These are phyloP conservation scores for Gavialis gangeticus DNA, from an alignment of 2,113 vertebrate genomes.

Conservation along the genomic window DNA sequence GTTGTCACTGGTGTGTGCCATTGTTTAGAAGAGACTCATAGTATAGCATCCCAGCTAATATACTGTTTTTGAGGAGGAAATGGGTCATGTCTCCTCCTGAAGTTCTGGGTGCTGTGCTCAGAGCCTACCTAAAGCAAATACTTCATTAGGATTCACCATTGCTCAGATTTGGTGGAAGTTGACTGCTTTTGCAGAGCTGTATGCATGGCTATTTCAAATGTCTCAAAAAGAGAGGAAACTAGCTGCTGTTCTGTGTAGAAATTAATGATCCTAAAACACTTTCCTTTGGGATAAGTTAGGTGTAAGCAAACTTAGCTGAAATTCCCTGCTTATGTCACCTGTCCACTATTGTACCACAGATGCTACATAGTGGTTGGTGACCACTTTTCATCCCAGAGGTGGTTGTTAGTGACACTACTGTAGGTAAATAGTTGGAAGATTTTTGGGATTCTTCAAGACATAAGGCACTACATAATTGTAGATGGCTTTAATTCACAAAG, in stretches of 20 bases:
- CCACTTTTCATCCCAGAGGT: neutral
- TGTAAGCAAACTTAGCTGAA: accelerated
- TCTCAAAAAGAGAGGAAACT: neutral
- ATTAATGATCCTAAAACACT: neutral
- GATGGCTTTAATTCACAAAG: neutral
- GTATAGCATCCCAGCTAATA: neutral
- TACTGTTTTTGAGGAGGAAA: neutral
- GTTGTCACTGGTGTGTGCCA: neutral
- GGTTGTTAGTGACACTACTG: neutral
- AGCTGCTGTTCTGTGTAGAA: accelerated
- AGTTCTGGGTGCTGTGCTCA: neutral
- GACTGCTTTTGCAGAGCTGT: neutral
- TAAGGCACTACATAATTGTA: neutral
- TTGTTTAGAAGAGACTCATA: neutral
- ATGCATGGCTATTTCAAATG: neutral
- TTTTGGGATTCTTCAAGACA: neutral
- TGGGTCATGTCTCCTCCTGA: neutral
- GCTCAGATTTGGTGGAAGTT: neutral
- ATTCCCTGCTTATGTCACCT: neutral
- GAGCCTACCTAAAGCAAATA: accelerated
- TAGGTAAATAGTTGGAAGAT: neutral
- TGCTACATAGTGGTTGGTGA: neutral
- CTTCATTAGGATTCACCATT: too few species aligned
- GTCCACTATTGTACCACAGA: neutral
- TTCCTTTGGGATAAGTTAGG: neutral